Conservation (phyloP, 2,888 invertebrate genomes). For the Eurytoma adleriae region DNA sequence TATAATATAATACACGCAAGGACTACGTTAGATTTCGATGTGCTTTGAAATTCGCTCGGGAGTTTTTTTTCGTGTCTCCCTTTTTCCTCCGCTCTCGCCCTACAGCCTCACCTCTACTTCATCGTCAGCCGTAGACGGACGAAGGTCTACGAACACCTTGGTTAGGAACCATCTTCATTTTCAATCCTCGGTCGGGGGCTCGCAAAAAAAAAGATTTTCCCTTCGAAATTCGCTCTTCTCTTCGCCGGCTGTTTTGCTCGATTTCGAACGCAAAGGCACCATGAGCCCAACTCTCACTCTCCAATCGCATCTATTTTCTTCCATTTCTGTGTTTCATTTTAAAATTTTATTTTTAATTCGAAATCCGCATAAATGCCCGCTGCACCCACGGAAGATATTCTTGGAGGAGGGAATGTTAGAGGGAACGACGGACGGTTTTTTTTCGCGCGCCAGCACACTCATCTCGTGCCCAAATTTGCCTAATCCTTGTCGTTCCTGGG, state of each 20-base stretch:
- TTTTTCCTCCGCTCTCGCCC: background rate
- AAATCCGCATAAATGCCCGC: background rate
- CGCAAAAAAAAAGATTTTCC: conserved; percentile 10
- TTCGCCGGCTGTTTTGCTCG: background rate
- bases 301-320: conserved; percentile 15
- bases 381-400: conserved; percentile 17
- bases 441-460: background rate
- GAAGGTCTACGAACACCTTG: conserved; percentile 40
- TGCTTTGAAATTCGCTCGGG: conserved; percentile 51
- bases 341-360: background rate
- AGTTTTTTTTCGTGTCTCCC: background rate
- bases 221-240: conserved; percentile 9
- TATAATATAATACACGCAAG: conserved; percentile 47
- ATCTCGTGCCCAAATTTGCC: conserved; percentile 5
- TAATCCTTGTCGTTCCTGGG: conserved; percentile 23
- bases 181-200: background rate
- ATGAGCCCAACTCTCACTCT: conserved; percentile 8
- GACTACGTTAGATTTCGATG: conserved; percentile 56
- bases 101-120: background rate
- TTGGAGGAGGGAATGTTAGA: conserved; percentile 36
- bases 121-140: conserved; percentile 17
- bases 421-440: conserved; percentile 45
- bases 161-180: conserved; percentile 49
- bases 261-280: conserved; percentile 51
- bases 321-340: background rate